Evolutionary conservation across 2,113 vertebrate species (phyloP), one percentile per base, ranked within the genome.

Genomic region (Lepus americanus): DNA sequence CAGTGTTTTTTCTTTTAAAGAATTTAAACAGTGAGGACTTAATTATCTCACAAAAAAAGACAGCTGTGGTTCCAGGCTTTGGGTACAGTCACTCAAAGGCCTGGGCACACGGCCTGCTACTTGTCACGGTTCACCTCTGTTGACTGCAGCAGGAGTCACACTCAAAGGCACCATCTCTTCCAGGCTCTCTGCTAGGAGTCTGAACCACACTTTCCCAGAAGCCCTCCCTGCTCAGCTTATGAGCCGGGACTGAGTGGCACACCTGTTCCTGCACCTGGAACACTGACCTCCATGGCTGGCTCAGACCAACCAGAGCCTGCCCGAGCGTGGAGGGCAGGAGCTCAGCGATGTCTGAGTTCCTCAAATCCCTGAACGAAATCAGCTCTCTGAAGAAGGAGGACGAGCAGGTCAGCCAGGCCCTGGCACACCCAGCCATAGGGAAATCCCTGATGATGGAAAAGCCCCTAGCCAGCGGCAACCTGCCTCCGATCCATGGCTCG

Each of bases 351-450:
- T 55, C 23, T 94, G 39, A 76, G 39, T 64, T n/a, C 44, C 27
- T 80, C 27, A 36, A 4, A 70, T 76, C 59, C 31, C 73, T 76
- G 51, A 85, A 64, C 69, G 81, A 86, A 86, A 76, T 12, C 36
- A 89, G 44, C 78, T 78, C 87, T 74, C 55, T 83, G 55, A 80
- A 90, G 79, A 92, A 66, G 19, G 17, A 74, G 76, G 31, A 51
- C 44, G 44, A 44, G 44, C 44, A 44, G 44, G 44, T 44, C 44
- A 44, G 44, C 44, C 44, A 44, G 44, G 6, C 44, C 44, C 44
- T 44, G 44, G 44, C 44, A 44, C 44, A 44, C 44, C 44, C 44
- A 44, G 44, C 44, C 44, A 7, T 44, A 44, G 44, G 44, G 44
- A 44, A 44, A 44, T 44, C 44, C 44, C 44, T 44, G 44, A 7